These are phyloP conservation scores for Passer domesticus DNA, from an alignment of 2,113 vertebrate species.

Conservation along the genomic window DNA sequence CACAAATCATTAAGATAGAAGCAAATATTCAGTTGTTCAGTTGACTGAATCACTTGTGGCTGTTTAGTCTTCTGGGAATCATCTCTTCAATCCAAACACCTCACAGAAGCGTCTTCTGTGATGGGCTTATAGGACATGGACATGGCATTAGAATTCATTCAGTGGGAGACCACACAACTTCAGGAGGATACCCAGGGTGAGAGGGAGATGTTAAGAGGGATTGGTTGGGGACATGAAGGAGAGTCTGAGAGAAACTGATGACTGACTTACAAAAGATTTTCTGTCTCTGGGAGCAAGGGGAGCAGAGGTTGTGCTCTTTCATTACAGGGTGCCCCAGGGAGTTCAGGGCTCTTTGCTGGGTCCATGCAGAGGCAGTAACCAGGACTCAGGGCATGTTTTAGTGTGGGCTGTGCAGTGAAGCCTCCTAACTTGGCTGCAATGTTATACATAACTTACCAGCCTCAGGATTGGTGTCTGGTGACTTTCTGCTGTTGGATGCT, in stretches of 20 bases:
- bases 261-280: neutral
- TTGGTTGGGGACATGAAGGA: neutral
- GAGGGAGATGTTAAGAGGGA: neutral
- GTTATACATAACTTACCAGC: neutral
- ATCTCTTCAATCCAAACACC: neutral
- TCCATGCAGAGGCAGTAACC: neutral
- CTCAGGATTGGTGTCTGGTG: neutral
- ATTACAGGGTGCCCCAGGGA: neutral
- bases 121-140: neutral
- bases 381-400: neutral
- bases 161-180: neutral
- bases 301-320: neutral
- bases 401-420: neutral
- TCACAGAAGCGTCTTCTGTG: neutral
- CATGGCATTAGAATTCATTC: neutral
- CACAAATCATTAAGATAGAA: neutral
- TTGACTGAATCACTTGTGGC: neutral
- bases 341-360: neutral
- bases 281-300: rapidly evolving
- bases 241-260: neutral
- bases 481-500: neutral
- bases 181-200: neutral
- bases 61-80: neutral
- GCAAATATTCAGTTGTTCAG: neutral
- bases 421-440: neutral